Conservation (phyloP, 2,797 vertebrate species). For the Rallus crepitans region DNA sequence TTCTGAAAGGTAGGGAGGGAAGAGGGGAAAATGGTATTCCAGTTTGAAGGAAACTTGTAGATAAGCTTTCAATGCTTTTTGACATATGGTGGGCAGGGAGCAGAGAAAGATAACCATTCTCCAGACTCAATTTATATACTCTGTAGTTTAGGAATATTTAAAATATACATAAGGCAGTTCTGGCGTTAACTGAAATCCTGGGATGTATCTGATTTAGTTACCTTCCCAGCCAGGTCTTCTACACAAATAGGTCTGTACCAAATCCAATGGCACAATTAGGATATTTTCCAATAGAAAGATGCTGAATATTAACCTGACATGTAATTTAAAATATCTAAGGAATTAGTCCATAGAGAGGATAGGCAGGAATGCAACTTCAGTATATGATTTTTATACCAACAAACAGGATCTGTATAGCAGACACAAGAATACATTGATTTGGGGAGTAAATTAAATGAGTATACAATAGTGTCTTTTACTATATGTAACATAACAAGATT, state of each 20-base stretch:
- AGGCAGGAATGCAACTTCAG: not conserved
- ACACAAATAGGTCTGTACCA: not conserved
- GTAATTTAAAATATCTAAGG: not conserved
- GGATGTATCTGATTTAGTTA: not conserved
- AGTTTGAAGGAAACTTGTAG: not conserved
- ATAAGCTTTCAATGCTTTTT: not conserved
- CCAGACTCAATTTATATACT: not conserved
- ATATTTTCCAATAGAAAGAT: not conserved
- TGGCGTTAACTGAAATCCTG: not conserved
- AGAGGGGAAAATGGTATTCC: not conserved
- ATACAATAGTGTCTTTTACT: not conserved
- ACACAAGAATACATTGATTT: not conserved
- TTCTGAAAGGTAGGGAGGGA: not conserved
- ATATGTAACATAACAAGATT: not conserved
- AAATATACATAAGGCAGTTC: not conserved
- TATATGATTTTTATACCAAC: not conserved
- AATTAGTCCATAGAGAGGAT: not conserved
- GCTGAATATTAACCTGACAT: not conserved
- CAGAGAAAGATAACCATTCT: not conserved
- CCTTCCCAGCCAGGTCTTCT: not conserved
- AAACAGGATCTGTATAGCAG: not conserved
- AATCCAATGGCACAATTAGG: not conserved
- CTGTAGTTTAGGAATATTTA: not conserved
- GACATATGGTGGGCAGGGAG: not conserved
- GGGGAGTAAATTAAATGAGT: not conserved